Evolutionary conservation across 2,888 invertebrate genomes (phyloP).

Genomic region (Crossocerus cetratus): DNA sequence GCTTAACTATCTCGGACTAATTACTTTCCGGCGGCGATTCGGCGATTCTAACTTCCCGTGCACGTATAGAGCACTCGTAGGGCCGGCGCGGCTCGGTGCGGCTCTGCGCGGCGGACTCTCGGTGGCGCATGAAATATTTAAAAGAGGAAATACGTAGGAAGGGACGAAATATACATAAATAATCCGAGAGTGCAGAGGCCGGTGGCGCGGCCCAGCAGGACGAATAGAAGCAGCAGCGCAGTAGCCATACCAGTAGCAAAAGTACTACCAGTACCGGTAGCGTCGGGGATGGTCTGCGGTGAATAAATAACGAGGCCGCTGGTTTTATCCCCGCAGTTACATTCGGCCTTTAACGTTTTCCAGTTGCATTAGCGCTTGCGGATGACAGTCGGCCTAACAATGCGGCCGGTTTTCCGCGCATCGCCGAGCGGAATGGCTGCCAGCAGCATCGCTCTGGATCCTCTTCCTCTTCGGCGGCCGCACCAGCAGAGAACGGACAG

Average conservation of each 20-base stretch:
- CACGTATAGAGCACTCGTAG: background rate
- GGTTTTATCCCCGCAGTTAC: slow-evolving; percentile 53
- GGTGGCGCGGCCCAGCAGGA: background rate
- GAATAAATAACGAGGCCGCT: slow-evolving; percentile 56
- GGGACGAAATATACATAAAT: slow-evolving; percentile 25
- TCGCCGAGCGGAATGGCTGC: slow-evolving; percentile 58
- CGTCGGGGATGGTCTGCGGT: slow-evolving; percentile 27
- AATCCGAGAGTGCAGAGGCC: slow-evolving; percentile 10
- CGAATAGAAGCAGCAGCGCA: slow-evolving; percentile 25
- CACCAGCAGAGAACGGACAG: too few relatives aligned
- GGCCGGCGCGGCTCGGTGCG: background rate
- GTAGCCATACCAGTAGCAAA: background rate
- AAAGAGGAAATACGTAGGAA: slow-evolving; percentile 20
- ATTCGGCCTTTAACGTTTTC: slow-evolving; percentile 62
- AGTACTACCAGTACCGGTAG: slow-evolving; percentile 20
- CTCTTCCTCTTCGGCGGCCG: too few relatives aligned
- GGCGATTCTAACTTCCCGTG: background rate
- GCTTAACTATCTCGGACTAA: too few relatives aligned
- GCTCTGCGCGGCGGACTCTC: background rate
- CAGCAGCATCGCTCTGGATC: slow-evolving; percentile 3
- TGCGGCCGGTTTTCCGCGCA: slow-evolving; percentile 65
- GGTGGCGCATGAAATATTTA: slow-evolving; percentile 34
- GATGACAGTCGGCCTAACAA: slow-evolving; percentile 66
- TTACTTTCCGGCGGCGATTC: too few relatives aligned
- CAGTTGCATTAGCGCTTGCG: slow-evolving; percentile 65